These are phyloP conservation scores for Coreius guichenoti DNA, from an alignment of 2,797 vertebrate species.

Conservation along the genomic window DNA sequence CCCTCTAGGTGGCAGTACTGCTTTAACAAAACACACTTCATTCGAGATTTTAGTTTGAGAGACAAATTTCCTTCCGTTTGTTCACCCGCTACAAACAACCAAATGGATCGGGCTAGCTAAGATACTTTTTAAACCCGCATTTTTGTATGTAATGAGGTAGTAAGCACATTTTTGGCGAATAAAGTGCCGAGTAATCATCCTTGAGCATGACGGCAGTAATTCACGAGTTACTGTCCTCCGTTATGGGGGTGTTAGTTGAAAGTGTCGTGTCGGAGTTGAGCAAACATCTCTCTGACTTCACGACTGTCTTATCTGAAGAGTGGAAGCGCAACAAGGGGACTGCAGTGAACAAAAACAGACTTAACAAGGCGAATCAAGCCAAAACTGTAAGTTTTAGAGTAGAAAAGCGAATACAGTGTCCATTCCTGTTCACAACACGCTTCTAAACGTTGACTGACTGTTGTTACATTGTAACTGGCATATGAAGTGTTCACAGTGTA, in stretches of 20 bases:
- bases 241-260: slow-evolving; percentile 48
- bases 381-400: slow-evolving; percentile 40
- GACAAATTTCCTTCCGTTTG: slow-evolving; percentile 20
- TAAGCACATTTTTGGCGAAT: not conserved
- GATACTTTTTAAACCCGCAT: not conserved
- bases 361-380: slow-evolving; percentile 38
- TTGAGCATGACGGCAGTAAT: slow-evolving; percentile 34
- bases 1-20: slow-evolving; percentile 15
- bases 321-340: slow-evolving; percentile 26
- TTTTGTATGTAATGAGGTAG: not conserved
- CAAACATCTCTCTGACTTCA: slow-evolving; percentile 43
- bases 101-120: not conserved
- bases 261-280: slow-evolving; percentile 48
- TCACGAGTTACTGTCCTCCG: slow-evolving; percentile 43
- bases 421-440: not conserved
- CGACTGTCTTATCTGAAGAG: slow-evolving; percentile 39
- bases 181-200: not conserved
- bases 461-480: not conserved
- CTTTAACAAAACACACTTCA: not conserved
- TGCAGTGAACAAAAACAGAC: slow-evolving; percentile 28
- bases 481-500: not conserved
- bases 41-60: not conserved
- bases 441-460: not conserved
- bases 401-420: not conserved
- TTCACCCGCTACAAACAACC: slow-evolving; percentile 7